A percentile compares a stretch with the other conserved stretches of the same genome.
Conservation (phyloP, 1,140 invertebrate species). For the Pseudomyrmex sp. region DNA sequence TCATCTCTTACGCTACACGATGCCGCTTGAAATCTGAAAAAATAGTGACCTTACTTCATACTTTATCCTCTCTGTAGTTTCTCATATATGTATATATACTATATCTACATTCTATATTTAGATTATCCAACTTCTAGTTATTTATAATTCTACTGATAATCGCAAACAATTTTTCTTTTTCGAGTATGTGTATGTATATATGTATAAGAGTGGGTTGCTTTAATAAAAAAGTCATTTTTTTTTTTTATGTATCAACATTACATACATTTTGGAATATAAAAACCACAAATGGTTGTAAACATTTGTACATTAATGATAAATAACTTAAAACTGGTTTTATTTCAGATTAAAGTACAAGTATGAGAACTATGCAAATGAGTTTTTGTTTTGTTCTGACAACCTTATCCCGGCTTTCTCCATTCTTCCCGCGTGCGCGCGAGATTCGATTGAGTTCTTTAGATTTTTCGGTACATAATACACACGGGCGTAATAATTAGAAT, state of each 20-base stretch:
- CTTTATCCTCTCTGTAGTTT: not conserved
- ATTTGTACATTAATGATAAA: slow-evolving; percentile 79
- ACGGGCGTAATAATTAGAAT: not conserved
- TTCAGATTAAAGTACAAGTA: slow-evolving; percentile 71
- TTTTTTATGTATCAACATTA: slow-evolving; percentile 58
- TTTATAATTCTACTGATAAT: slow-evolving; percentile 29
- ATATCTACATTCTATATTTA: too few species aligned
- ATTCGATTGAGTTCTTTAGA: not conserved
- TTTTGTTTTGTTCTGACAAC: slow-evolving; percentile 14
- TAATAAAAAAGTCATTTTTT: slow-evolving; percentile 43
- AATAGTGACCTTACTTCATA: slow-evolving; percentile 17
- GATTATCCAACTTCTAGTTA: slow-evolving; percentile 1
- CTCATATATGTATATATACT: not conserved
- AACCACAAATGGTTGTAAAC: slow-evolving; percentile 49
- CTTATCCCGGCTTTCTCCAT: slow-evolving; percentile 40
- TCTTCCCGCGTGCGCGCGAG: not conserved
- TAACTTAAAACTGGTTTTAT: slow-evolving; percentile 78
- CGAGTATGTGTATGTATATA: too few species aligned
- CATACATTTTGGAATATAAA: slow-evolving; percentile 63
- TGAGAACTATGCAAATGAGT: slow-evolving; percentile 62
- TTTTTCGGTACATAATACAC: not conserved
- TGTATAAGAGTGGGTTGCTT: slow-evolving; percentile 28
- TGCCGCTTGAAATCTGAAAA: not conserved
- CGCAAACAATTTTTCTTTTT: not conserved
- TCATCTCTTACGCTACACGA: slow-evolving; percentile 16